These are phyloP conservation scores for Taxidea taxus DNA, from an alignment of 2,113 vertebrate species.

Conservation along the genomic window DNA sequence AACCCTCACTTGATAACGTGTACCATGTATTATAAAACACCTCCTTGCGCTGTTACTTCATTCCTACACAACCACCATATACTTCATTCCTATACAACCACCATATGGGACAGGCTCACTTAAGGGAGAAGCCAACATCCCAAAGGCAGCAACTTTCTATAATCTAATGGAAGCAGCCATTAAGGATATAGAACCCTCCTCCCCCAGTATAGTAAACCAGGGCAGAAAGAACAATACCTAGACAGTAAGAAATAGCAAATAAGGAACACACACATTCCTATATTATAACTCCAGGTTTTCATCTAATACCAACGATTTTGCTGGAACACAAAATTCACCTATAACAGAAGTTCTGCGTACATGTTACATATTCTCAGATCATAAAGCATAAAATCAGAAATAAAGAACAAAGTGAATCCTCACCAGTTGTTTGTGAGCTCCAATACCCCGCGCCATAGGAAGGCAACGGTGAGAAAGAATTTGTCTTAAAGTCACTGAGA, in stretches of 20 bases:
- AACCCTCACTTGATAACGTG: fast-evolving
- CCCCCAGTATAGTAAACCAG: not conserved
- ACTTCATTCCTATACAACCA: not conserved
- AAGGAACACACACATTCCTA: not conserved
- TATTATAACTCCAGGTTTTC: not conserved
- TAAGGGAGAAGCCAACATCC: not conserved
- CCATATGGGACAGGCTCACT: fast-evolving
- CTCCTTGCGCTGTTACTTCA: not conserved
- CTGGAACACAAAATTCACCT: not conserved
- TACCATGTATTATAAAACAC: fast-evolving
- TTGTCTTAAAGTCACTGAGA: not conserved
- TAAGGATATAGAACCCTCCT: not conserved
- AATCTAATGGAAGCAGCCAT: not conserved
- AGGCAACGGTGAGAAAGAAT: not conserved
- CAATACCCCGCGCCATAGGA: not conserved
- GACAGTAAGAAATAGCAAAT: not conserved
- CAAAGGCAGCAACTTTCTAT: not conserved
- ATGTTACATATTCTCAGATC: not conserved
- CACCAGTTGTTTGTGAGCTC: not conserved
- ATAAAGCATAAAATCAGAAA: not conserved
- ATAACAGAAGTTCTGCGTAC: not conserved
- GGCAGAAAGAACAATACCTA: not conserved
- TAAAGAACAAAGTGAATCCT: not conserved
- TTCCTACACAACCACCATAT: fast-evolving
- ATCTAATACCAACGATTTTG: not conserved